phyloP scores from a whole-genome alignment of 2,888 invertebrate genomes.

The Alsophila aescularia region DNA sequence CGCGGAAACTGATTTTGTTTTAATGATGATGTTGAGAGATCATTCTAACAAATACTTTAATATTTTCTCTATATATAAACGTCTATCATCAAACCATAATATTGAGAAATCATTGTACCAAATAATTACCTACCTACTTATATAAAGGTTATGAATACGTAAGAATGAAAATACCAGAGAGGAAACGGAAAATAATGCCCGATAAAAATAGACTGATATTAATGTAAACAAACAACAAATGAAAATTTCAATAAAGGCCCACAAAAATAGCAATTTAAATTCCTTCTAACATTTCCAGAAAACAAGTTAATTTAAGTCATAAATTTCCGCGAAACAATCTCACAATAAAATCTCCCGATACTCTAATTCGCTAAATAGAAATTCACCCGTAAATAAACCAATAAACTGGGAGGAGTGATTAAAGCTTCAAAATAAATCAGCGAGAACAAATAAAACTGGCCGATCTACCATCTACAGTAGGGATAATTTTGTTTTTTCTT shows the following conservation, averaged over 20 bases:
- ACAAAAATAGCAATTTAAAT: not conserved
- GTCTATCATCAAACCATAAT: too few species aligned
- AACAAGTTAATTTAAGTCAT: constrained; percentile 4
- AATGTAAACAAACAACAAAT: not conserved
- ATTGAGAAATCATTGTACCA: too few species aligned
- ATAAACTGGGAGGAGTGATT: constrained; percentile 42
- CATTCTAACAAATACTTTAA: too few species aligned
- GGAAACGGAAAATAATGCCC: too few species aligned
- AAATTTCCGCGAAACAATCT: constrained; percentile 21
- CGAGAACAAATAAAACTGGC: not conserved
- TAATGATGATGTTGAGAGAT: too few species aligned
- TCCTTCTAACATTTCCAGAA: not conserved
- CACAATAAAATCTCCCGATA: constrained; percentile 24
- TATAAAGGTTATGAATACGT: too few species aligned
- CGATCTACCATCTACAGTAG: not conserved
- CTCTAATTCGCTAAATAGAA: constrained; percentile 44
- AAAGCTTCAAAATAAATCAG: constrained; percentile 42
- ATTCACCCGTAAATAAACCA: constrained; percentile 43
- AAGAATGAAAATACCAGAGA: too few species aligned
- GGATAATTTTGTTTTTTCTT: constrained; percentile 2
- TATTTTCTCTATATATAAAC: too few species aligned
- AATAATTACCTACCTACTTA: too few species aligned
- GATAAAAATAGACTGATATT: too few species aligned
- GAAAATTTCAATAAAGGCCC: not conserved
- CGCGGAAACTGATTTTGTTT: too few species aligned